Evolutionary conservation across 2,888 invertebrate genomes (phyloP).

Genomic region (Idaea biselata): DNA sequence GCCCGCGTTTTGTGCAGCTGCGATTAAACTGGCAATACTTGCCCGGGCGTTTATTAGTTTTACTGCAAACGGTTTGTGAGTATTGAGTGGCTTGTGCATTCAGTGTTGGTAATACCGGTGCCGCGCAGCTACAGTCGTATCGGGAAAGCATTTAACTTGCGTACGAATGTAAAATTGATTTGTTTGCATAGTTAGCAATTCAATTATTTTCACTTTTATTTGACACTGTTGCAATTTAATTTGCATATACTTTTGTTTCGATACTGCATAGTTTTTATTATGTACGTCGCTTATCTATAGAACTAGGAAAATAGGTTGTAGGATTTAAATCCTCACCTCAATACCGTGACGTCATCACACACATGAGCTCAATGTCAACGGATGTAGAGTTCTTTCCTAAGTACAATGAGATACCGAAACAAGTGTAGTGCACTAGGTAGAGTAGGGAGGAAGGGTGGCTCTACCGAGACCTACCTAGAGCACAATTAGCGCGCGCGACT

Average conservation of each 20-base stretch:
- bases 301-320: neutral
- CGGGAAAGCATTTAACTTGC: neutral
- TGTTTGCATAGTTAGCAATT: constrained; percentile 1
- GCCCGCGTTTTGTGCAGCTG: constrained; percentile 70
- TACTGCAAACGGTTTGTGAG: constrained; percentile 30
- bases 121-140: neutral
- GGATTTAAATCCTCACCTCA: neutral
- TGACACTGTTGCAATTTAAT: neutral
- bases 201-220: neutral
- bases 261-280: neutral
- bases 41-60: constrained; percentile 70
- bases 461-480: constrained; percentile 50
- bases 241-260: neutral
- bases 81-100: constrained; percentile 16
- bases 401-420: constrained; percentile 61
- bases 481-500: constrained; percentile 78
- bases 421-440: constrained; percentile 60
- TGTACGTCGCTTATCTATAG: neutral
- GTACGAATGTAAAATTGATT: neutral
- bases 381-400: constrained; percentile 58
- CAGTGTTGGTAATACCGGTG: constrained; percentile 1
- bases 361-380: constrained; percentile 70
- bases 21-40: constrained; percentile 74
- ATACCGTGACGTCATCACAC: constrained; percentile 25
- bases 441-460: constrained; percentile 27